A percentile compares a stretch with the other conserved stretches of the same genome.
Evolutionary conservation across 2,113 vertebrate genomes (phyloP).

Genomic region (Cnemophilus loriae): DNA sequence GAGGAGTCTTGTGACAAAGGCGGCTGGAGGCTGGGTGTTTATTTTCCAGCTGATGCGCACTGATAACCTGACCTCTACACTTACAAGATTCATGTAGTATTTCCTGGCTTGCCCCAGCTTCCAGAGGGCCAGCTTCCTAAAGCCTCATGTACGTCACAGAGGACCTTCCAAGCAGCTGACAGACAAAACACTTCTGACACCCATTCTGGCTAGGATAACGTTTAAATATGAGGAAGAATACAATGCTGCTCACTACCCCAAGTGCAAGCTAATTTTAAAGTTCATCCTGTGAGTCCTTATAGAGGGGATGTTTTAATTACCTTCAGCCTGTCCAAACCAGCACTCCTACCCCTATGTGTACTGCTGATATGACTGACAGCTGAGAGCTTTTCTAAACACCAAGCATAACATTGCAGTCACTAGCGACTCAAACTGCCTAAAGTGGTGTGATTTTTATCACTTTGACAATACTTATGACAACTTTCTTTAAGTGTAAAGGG

Average conservation of each 20-base stretch:
- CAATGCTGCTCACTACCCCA: neutral
- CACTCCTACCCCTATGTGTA: neutral
- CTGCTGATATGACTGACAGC: neutral
- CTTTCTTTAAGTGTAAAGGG: neutral
- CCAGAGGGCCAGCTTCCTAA: neutral
- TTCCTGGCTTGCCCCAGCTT: neutral
- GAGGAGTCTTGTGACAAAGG: neutral
- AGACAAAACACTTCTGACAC: neutral
- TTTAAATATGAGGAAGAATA: neutral
- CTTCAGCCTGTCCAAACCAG: neutral
- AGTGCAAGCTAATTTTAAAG: constrained; percentile 6
- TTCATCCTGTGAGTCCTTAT: neutral
- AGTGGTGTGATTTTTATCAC: constrained; percentile 29
- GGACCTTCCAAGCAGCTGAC: neutral
- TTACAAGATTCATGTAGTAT: neutral
- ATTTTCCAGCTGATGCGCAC: neutral
- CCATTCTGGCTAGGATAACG: neutral
- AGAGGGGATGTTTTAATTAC: neutral
- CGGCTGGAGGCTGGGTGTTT: neutral
- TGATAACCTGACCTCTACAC: neutral
- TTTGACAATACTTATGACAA: constrained; percentile 24
- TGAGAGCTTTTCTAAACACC: constrained; percentile 30
- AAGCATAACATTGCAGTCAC: neutral
- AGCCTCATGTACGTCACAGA: neutral
- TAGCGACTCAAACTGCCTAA: neutral